Percentiles rank a stretch among this genome's conserved stretches.
phyloP scores from a whole-genome alignment of 2,888 invertebrate species.

The Drosophila recens region DNA sequence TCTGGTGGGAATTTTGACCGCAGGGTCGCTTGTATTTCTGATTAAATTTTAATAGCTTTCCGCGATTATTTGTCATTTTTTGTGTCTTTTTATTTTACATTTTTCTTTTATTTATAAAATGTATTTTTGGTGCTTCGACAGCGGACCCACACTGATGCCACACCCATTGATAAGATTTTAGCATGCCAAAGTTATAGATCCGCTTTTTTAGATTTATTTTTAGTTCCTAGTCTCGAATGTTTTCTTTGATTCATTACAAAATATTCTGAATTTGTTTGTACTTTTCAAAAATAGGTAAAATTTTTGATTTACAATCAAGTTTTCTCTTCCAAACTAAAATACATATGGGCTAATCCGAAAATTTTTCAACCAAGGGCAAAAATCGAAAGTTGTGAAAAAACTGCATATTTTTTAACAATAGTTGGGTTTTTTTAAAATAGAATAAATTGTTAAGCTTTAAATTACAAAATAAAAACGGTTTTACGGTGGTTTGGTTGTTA shows the following conservation, averaged over 20 bases:
- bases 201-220: slow-evolving; percentile 26
- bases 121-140: slow-evolving; percentile 51
- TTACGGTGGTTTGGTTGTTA: too few species aligned
- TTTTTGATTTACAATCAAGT: background rate
- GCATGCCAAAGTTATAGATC: background rate
- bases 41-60: slow-evolving; percentile 78
- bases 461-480: too few species aligned
- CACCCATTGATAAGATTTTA: slow-evolving; percentile 36
- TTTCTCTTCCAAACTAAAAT: background rate
- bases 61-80: slow-evolving; percentile 66
- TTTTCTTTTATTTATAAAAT: slow-evolving; percentile 33
- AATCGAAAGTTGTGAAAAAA: too few species aligned
- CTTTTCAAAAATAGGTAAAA: background rate
- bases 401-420: too few species aligned
- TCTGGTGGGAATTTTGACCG: slow-evolving; percentile 76
- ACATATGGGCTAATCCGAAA: too few species aligned
- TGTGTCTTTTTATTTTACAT: slow-evolving; percentile 7
- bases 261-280: background rate
- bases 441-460: too few species aligned
- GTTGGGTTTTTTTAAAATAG: too few species aligned
- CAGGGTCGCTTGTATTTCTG: slow-evolving; percentile 72
- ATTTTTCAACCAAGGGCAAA: too few species aligned
- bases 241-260: slow-evolving; percentile 22
- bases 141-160: background rate
- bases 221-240: background rate